These are phyloP conservation scores for Dasyornis broadbenti DNA, from an alignment of 2,113 vertebrate genomes.

Conservation along the genomic window DNA sequence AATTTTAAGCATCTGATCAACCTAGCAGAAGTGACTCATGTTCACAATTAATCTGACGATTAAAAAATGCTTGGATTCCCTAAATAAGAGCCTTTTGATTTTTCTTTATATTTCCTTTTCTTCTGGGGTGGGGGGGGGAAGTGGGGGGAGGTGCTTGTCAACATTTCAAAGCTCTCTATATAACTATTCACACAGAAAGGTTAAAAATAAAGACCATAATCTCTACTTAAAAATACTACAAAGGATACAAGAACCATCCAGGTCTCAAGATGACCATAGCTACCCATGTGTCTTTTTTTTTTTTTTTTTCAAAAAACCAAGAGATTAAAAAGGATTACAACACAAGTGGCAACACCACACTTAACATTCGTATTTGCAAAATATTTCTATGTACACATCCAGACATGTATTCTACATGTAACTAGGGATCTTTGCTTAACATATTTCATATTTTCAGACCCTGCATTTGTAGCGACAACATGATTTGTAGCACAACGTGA, in stretches of 20 bases:
- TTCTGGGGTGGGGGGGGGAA: accelerated
- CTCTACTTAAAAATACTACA: background rate
- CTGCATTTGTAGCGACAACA: background rate
- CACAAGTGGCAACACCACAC: background rate
- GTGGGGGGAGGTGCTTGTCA: background rate
- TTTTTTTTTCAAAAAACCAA: background rate
- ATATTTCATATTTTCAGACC: background rate
- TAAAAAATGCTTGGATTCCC: background rate
- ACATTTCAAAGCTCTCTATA: background rate
- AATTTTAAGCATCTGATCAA: background rate
- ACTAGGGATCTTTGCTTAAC: background rate
- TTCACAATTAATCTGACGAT: background rate
- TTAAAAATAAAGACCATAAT: background rate
- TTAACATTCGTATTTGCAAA: background rate
- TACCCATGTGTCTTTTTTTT: background rate
- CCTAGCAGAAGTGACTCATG: background rate
- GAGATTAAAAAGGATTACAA: background rate
- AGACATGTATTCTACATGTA: background rate
- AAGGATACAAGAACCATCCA: background rate
- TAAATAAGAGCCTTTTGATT: background rate
- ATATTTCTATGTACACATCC: background rate
- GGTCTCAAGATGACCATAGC: background rate
- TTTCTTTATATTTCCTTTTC: too few species aligned
- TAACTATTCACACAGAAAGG: background rate
- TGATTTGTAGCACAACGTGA: accelerated